Percentiles rank a stretch among this genome's conserved stretches.
Evolutionary conservation across 2,113 vertebrate genomes (phyloP).

Genomic region (Gobius niger): DNA sequence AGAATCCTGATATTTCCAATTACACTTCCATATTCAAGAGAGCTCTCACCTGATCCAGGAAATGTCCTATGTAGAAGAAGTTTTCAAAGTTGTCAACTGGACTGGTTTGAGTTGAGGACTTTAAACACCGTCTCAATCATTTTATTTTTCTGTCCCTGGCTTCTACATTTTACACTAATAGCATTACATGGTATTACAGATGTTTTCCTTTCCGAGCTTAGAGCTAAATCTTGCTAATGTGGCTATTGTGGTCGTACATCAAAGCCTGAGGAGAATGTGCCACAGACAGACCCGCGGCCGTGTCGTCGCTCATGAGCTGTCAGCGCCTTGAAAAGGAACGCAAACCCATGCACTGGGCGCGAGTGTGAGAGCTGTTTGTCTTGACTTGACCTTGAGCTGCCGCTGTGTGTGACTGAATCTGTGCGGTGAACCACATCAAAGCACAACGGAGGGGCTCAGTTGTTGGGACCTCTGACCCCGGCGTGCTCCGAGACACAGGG

Average conservation of each 20-base stretch:
- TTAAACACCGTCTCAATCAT: not conserved
- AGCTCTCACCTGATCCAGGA: too few relatives aligned
- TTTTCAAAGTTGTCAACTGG: too few relatives aligned
- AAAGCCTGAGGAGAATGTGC: slow-evolving; percentile 23
- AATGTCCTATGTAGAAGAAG: too few relatives aligned
- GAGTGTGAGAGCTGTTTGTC: slow-evolving; percentile 62
- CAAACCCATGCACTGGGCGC: slow-evolving; percentile 56
- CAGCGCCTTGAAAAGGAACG: slow-evolving; percentile 49
- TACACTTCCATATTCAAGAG: too few relatives aligned
- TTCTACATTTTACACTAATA: not conserved
- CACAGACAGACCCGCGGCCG: slow-evolving; percentile 20
- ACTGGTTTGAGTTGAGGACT: too few relatives aligned
- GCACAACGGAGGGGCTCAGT: slow-evolving; percentile 52
- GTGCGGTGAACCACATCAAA: slow-evolving; percentile 70
- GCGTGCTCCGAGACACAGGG: slow-evolving; percentile 66
- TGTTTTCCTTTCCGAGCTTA: slow-evolving; percentile 15
- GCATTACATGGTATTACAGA: slow-evolving; percentile 9
- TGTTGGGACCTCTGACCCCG: slow-evolving; percentile 69
- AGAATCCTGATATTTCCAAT: too few relatives aligned
- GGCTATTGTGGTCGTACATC: slow-evolving; percentile 45
- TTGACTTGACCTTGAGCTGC: slow-evolving; percentile 60
- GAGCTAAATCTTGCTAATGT: slow-evolving; percentile 30
- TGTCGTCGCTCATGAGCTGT: slow-evolving; percentile 46
- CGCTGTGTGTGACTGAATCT: slow-evolving; percentile 27
- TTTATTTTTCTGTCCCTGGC: not conserved